Percentiles rank a stretch among this genome's conserved stretches.
Conservation (phyloP, 2,797 vertebrate genomes). For the Myotis myotis region DNA sequence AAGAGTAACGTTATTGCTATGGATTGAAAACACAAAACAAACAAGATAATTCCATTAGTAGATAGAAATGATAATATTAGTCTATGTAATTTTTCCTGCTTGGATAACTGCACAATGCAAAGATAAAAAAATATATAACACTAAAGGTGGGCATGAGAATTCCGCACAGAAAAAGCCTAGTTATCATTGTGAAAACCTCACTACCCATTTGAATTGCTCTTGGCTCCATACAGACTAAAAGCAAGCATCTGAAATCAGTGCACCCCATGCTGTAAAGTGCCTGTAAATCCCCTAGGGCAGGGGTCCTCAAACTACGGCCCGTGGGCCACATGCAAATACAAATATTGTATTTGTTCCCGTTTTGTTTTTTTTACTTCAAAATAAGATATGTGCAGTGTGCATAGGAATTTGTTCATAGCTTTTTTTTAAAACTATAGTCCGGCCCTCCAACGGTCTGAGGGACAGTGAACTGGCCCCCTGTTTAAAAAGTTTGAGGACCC, state of each 20-base stretch:
- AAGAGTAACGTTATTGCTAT: slow-evolving; percentile 3
- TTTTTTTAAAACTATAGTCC: too few species aligned
- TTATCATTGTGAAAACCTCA: slow-evolving; percentile 10
- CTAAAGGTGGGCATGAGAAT: slow-evolving; percentile 13
- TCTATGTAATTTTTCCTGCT: neutral
- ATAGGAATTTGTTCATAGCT: too few species aligned
- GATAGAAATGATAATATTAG: slow-evolving; percentile 8
- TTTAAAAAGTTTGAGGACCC: too few species aligned
- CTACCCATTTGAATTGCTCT: slow-evolving; percentile 25
- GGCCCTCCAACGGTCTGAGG: too few species aligned
- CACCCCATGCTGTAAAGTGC: neutral
- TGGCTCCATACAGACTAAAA: slow-evolving; percentile 19
- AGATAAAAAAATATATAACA: slow-evolving; percentile 43
- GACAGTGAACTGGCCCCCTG: too few species aligned
- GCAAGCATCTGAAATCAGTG: neutral
- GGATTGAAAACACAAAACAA: slow-evolving; percentile 40
- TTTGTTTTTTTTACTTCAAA: too few species aligned
- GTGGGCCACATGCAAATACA: too few species aligned
- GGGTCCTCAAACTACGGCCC: too few species aligned
- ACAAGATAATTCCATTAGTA: slow-evolving; percentile 39
- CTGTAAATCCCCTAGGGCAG: neutral
- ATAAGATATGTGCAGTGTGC: too few species aligned
- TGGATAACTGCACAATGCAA: slow-evolving; percentile 24
- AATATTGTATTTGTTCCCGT: too few species aligned
- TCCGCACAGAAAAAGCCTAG: slow-evolving; percentile 9